phyloP scores from a whole-genome alignment of 2,888 invertebrate genomes.

The Cremastinae sp. region DNA sequence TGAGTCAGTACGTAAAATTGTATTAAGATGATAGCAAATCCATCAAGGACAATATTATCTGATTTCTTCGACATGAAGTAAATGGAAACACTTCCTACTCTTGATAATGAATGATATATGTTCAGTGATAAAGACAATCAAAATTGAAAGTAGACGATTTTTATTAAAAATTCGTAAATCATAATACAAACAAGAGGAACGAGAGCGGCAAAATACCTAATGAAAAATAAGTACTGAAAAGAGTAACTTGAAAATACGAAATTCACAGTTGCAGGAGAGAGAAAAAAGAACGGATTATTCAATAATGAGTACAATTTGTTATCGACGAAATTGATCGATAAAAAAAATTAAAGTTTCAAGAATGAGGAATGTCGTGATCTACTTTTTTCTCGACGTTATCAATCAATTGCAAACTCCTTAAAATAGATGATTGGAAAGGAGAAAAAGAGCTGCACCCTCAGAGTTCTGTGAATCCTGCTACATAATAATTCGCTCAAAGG shows the following conservation, averaged over 20 bases:
- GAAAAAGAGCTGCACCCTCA: constrained; percentile 10
- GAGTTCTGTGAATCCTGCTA: constrained; percentile 35
- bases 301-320: not conserved
- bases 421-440: constrained; percentile 30
- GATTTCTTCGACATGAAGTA: not conserved
- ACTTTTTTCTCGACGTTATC: not conserved
- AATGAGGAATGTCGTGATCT: constrained; percentile 21
- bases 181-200: constrained; percentile 51
- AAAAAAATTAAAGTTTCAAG: not conserved
- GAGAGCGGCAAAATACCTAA: constrained; percentile 22
- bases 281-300: not conserved
- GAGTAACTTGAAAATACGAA: not conserved
- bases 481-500: constrained; percentile 20
- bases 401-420: no score
- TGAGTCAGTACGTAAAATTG: constrained; percentile 27
- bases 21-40: not conserved
- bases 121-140: not conserved
- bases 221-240: constrained; percentile 32
- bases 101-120: not conserved
- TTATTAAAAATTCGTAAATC: constrained; percentile 62
- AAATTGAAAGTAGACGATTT: constrained; percentile 37
- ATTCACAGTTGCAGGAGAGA: constrained; percentile 8
- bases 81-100: not conserved
- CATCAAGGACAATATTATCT: not conserved
- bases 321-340: not conserved